A percentile compares a stretch with the other conserved stretches of the same genome.
Evolutionary conservation across 2,797 vertebrate species (phyloP).

Genomic region (Catamblyrhynchus diadema): DNA sequence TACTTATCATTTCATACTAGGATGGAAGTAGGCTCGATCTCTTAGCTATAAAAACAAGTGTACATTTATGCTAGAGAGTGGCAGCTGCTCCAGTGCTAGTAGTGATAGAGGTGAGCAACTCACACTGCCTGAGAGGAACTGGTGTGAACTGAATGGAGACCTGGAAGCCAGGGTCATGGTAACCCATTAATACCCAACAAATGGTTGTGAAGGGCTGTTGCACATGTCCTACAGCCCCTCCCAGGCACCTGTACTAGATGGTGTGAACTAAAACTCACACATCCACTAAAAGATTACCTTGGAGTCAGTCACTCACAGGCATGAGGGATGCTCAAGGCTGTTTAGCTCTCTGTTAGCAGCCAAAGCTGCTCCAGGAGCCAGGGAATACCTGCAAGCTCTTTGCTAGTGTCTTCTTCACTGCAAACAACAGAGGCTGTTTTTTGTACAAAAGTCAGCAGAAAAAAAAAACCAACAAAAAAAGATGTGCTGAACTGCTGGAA

Average conservation of each 20-base stretch:
- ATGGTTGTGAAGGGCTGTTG: not conserved
- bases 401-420: not conserved
- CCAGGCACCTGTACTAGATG: fast-evolving
- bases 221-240: not conserved
- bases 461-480: not conserved
- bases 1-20: not conserved
- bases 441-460: not conserved
- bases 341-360: not conserved
- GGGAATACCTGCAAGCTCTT: not conserved
- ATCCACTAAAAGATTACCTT: not conserved
- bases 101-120: not conserved
- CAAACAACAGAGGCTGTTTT: not conserved
- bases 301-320: not conserved
- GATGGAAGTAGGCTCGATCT: not conserved
- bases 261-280: not conserved
- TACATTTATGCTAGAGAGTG: not conserved
- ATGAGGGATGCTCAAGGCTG: not conserved
- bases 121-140: not conserved
- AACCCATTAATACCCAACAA: not conserved
- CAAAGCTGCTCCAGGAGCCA: not conserved
- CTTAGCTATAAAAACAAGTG: not conserved
- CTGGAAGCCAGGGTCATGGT: not conserved
- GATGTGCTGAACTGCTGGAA: not conserved
- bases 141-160: not conserved
- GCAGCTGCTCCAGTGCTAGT: not conserved